Evolutionary conservation across 2,888 invertebrate genomes (phyloP).

Genomic region (Ormyrus labotus): DNA sequence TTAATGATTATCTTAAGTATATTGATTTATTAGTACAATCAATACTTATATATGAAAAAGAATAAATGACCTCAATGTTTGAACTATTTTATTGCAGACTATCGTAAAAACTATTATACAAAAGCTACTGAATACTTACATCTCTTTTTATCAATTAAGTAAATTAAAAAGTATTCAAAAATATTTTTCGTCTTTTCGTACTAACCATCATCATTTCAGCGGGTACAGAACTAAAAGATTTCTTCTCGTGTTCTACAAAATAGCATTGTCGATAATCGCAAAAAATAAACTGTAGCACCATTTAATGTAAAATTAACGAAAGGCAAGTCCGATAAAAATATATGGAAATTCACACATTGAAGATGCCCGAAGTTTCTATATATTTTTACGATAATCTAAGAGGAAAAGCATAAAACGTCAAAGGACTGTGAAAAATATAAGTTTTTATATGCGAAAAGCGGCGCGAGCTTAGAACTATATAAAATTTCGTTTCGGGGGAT

Average conservation of each 20-base stretch:
- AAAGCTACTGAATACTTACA: too few relatives aligned
- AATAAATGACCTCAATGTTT: too few relatives aligned
- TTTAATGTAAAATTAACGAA: not conserved
- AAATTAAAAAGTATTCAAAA: too few relatives aligned
- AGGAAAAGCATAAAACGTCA: constrained; percentile 16
- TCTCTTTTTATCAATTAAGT: too few relatives aligned
- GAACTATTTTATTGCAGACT: too few relatives aligned
- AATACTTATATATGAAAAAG: too few relatives aligned
- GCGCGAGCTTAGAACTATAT: constrained; percentile 12
- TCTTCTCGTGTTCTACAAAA: not conserved
- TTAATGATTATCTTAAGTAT: too few relatives aligned
- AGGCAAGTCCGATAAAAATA: constrained; percentile 15
- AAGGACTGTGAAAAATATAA: constrained; percentile 31
- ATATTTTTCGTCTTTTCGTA: not conserved
- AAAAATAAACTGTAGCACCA: not conserved
- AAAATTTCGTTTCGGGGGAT: not conserved
- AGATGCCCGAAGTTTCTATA: constrained; percentile 9
- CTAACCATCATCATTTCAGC: not conserved
- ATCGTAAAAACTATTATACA: too few relatives aligned
- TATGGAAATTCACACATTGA: constrained; percentile 9
- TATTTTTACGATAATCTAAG: constrained; percentile 27
- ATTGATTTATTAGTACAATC: too few relatives aligned
- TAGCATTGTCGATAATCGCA: not conserved
- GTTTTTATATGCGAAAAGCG: constrained; percentile 31
- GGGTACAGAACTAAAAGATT: not conserved